Evolutionary conservation across 2,113 vertebrate genomes (phyloP).

Genomic region (Osmerus eperlanus): DNA sequence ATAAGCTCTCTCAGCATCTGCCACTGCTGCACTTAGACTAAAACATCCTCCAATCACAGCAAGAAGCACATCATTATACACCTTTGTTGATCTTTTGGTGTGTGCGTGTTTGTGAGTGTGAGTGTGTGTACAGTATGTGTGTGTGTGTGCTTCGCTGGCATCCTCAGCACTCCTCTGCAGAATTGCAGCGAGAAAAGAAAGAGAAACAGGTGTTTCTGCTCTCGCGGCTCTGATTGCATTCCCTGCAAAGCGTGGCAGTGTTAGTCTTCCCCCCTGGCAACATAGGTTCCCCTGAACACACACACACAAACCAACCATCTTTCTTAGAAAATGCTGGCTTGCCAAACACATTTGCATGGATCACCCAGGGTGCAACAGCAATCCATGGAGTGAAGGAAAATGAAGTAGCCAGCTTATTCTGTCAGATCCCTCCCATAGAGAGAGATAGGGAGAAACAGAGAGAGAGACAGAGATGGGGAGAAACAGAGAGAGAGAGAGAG

Average conservation of each 20-base stretch:
- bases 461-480: background rate
- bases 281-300: conserved; percentile 12
- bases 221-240: conserved; percentile 12
- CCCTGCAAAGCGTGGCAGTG: background rate
- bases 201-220: conserved; percentile 25
- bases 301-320: background rate
- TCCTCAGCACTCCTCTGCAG: conserved; percentile 9
- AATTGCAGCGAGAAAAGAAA: background rate
- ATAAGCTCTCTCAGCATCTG: conserved; percentile 33
- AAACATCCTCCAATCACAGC: conserved; percentile 31
- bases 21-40: conserved; percentile 13
- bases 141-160: conserved; percentile 13
- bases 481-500: background rate
- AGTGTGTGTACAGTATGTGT: too few species aligned
- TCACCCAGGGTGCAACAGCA: conserved; percentile 35
- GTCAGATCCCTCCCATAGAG: conserved; percentile 24
- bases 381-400: conserved; percentile 28
- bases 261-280: background rate
- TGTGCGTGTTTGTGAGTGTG: conserved; percentile 1
- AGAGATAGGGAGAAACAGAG: background rate
- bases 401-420: conserved; percentile 36
- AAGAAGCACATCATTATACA: conserved; percentile 31
- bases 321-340: conserved; percentile 34
- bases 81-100: conserved; percentile 13
- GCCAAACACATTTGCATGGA: conserved; percentile 45